A percentile compares a stretch with the other conserved stretches of the same genome.
phyloP scores from a whole-genome alignment of 2,888 invertebrate species.

The Caradrina clavipalpis region DNA sequence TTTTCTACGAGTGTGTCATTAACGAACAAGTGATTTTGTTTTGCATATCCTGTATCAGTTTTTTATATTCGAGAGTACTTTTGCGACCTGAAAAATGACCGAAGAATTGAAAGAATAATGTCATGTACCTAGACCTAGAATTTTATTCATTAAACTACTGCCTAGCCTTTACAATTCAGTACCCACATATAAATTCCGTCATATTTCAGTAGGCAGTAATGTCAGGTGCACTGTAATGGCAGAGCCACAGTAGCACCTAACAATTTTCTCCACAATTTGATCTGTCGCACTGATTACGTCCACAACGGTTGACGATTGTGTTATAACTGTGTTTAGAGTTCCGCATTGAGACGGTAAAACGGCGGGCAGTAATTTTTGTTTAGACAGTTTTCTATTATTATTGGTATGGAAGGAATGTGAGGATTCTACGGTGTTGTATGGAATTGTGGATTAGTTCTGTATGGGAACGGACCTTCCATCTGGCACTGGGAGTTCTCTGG shows the following conservation, averaged over 20 bases:
- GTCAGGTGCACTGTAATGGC: conserved; percentile 49
- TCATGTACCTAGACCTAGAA: too few relatives aligned
- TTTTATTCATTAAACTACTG: background rate
- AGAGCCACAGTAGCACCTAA: conserved; percentile 48
- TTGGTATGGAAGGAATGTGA: conserved; percentile 36
- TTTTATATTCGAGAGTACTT: background rate
- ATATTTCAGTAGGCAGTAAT: conserved; percentile 77
- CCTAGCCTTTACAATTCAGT: conserved; percentile 42
- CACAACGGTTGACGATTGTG: conserved; percentile 64
- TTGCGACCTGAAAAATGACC: background rate
- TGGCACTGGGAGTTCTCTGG: background rate
- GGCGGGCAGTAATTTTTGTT: conserved; percentile 38
- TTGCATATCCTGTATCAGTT: background rate
- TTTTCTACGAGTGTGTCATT: too few relatives aligned
- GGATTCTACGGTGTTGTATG: background rate
- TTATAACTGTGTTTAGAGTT: conserved; percentile 63
- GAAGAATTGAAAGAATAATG: too few relatives aligned
- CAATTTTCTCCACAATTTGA: conserved; percentile 89
- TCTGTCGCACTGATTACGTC: conserved; percentile 65
- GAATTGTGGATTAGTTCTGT: conserved; percentile 16
- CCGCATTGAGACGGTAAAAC: conserved; percentile 58
- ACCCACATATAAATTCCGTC: conserved; percentile 61
- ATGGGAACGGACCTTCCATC: background rate
- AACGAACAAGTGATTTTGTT: too few relatives aligned
- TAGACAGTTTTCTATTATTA: conserved; percentile 9